Evolutionary conservation across 2,888 invertebrate genomes (phyloP).

Genomic region (Phalera bucephala): DNA sequence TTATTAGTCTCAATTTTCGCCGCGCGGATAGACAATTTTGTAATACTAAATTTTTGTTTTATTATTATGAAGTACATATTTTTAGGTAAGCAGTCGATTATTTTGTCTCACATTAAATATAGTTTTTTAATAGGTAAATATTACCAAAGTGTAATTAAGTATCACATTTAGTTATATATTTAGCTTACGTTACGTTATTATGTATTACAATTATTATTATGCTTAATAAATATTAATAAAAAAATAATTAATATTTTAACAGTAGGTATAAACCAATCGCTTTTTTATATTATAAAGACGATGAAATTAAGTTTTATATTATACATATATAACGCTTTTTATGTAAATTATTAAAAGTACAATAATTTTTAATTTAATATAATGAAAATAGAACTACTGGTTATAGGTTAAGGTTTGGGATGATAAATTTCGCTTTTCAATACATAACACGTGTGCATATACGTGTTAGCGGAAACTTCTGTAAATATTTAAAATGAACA

Average conservation of each 20-base stretch:
- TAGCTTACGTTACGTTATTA: conserved; percentile 35
- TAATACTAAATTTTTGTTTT: conserved; percentile 8
- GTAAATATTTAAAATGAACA: no score
- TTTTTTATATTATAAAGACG: conserved; percentile 26
- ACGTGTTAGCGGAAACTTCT: no score
- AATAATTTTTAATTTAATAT: conserved; percentile 12
- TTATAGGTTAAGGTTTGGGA: neutral
- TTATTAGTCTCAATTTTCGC: neutral
- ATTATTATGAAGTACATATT: conserved; percentile 9
- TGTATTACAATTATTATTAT: conserved; percentile 32
- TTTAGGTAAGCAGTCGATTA: conserved; percentile 11
- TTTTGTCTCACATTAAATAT: conserved; percentile 55
- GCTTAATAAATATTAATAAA: conserved; percentile 29
- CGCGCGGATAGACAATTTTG: neutral
- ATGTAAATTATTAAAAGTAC: conserved; percentile 28
- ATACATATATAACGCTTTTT: conserved; percentile 22
- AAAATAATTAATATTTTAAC: conserved; percentile 26
- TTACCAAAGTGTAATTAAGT: conserved; percentile 81
- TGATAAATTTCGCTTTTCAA: no score
- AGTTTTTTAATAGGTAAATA: conserved; percentile 73
- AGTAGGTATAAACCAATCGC: conserved; percentile 28
- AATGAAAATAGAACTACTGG: neutral
- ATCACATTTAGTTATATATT: conserved; percentile 60
- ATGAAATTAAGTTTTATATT: conserved; percentile 19
- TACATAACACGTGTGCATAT: no score